Conservation (phyloP, 2,888 invertebrate species). For the Galerucella nymphaeae region DNA sequence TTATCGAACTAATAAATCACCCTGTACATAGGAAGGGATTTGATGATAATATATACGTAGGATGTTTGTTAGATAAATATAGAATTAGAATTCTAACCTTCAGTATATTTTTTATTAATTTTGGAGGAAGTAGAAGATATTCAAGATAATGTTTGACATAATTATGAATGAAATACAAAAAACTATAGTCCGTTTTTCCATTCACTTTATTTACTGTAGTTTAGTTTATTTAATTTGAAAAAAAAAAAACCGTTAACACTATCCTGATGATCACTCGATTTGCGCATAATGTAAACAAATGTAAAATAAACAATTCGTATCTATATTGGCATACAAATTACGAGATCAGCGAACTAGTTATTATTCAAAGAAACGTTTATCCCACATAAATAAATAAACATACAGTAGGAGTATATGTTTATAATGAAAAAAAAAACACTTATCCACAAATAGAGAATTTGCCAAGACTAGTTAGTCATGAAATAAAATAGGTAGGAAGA, state of each 20-base stretch:
- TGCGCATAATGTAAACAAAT: constrained; percentile 2
- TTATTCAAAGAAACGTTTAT: constrained; percentile 26
- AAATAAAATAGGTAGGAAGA: constrained; percentile 2
- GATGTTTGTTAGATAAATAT: background rate
- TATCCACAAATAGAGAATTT: constrained; percentile 6
- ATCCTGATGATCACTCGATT: background rate
- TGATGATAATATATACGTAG: background rate
- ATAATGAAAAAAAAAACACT: background rate
- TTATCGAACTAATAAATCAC: too few relatives aligned
- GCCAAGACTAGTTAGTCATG: constrained; percentile 4
- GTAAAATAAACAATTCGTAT: constrained; percentile 12
- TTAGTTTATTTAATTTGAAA: background rate
- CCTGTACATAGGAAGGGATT: background rate
- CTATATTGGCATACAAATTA: constrained; percentile 24
- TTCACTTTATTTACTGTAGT: background rate
- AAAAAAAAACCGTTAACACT: constrained; percentile 3
- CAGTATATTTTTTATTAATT: background rate
- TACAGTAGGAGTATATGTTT: constrained; percentile 20
- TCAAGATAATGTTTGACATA: background rate
- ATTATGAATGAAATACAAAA: background rate
- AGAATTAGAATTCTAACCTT: constrained; percentile 3
- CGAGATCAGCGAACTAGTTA: constrained; percentile 38
- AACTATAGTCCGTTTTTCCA: background rate
- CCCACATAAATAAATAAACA: constrained; percentile 28
- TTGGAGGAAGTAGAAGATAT: background rate